Conservation (phyloP, 2,888 invertebrate genomes). For the Polyommatus iphigenia region DNA sequence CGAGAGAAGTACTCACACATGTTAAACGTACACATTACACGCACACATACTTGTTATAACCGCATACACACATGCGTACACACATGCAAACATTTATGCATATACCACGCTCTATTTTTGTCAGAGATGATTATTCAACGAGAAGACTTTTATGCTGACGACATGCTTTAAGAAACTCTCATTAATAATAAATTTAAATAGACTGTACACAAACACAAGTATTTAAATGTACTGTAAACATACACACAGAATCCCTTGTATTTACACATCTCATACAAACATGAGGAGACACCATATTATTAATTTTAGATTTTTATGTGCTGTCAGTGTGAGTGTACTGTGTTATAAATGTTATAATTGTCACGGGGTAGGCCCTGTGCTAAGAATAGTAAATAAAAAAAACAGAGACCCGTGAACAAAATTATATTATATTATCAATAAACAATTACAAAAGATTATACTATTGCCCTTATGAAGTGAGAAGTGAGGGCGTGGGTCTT, state of each 20-base stretch:
- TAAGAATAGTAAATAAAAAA: no score
- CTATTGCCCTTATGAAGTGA: no score
- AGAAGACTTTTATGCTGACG: no score
- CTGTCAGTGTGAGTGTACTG: neutral
- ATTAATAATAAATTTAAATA: neutral
- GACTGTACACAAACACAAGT: no score
- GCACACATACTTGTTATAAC: neutral
- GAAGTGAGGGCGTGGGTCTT: no score
- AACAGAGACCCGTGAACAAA: no score
- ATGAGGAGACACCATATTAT: neutral
- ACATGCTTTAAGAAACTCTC: neutral
- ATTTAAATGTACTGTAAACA: neutral
- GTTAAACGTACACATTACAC: neutral
- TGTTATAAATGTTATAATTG: neutral
- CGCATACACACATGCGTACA: neutral
- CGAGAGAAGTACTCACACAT: slow-evolving; percentile 58
- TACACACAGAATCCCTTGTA: neutral
- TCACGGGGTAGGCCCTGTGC: no score
- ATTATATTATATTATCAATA: no score
- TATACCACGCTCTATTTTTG: no score
- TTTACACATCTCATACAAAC: neutral
- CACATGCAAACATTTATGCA: neutral
- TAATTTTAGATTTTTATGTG: neutral
- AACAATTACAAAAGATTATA: no score
- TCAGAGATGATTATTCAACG: no score